phyloP scores from a whole-genome alignment of 1,140 invertebrate genomes.

The Philotrypesis tridentata region DNA sequence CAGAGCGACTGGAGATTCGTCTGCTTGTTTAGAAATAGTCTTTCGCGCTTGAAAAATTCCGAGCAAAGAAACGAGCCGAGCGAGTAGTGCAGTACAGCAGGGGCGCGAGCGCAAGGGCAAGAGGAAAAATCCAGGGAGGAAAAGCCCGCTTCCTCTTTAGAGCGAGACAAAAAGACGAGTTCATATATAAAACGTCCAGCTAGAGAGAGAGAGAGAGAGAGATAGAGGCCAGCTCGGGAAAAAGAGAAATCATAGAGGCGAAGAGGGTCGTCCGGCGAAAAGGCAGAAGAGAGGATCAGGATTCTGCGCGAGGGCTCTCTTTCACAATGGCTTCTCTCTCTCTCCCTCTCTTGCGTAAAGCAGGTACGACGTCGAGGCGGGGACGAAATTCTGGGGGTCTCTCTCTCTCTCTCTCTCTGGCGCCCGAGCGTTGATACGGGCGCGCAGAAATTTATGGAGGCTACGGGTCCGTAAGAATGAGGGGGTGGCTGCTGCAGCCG shows the following conservation, averaged over 20 bases:
- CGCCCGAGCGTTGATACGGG: slow-evolving; percentile 64
- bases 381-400: slow-evolving; percentile 46
- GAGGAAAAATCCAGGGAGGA: not conserved
- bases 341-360: slow-evolving; percentile 51
- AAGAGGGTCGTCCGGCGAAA: not conserved
- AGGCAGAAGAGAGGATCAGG: slow-evolving; percentile 10
- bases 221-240: not conserved
- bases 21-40: not conserved
- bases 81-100: slow-evolving; percentile 8
- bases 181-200: slow-evolving; percentile 16
- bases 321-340: slow-evolving; percentile 52
- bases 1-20: not conserved
- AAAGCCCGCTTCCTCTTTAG: not conserved
- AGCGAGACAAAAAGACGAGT: slow-evolving; percentile 15
- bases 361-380: slow-evolving; percentile 54
- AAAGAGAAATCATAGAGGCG: slow-evolving; percentile 18
- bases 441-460: slow-evolving; percentile 61
- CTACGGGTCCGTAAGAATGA: slow-evolving; percentile 58
- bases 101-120: slow-evolving; percentile 18
- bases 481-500: not conserved
- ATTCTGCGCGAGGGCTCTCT: slow-evolving; percentile 6
- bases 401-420: no score
- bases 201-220: slow-evolving; percentile 29
- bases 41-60: not conserved
- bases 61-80: not conserved